These are phyloP conservation scores for Sebastes schlegelii DNA, from an alignment of 2,113 vertebrate genomes.

Conservation along the genomic window DNA sequence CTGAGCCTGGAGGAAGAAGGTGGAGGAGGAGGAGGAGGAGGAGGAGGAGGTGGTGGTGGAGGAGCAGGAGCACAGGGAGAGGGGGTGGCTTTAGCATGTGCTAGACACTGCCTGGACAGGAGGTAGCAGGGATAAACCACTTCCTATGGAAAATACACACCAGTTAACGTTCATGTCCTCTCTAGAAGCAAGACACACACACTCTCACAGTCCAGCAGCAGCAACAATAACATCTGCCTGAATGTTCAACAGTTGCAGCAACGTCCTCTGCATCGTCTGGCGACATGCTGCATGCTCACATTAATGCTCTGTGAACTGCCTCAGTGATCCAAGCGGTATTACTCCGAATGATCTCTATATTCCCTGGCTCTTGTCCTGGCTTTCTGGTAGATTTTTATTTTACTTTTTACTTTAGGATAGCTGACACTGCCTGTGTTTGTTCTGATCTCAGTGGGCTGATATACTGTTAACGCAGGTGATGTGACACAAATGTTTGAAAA, in stretches of 20 bases:
- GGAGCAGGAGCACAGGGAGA: slow-evolving; percentile 73
- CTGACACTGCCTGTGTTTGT: slow-evolving; percentile 82
- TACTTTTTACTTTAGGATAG: slow-evolving; percentile 72
- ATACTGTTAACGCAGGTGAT: slow-evolving; percentile 80
- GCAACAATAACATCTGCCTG: slow-evolving; percentile 70
- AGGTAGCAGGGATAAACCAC: slow-evolving; percentile 82
- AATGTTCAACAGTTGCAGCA: slow-evolving; percentile 78
- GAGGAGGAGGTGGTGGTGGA: slow-evolving; percentile 53
- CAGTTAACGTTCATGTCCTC: slow-evolving; percentile 62
- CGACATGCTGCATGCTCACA: slow-evolving; percentile 72
- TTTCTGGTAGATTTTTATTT: slow-evolving; percentile 66
- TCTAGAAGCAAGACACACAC: slow-evolving; percentile 65
- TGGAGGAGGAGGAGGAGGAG: slow-evolving; percentile 42
- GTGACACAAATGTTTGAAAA: slow-evolving; percentile 71
- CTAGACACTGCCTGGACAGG: slow-evolving; percentile 82
- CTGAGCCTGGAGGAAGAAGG: slow-evolving; percentile 77
- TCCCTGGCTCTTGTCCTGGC: slow-evolving; percentile 78
- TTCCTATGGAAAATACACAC: slow-evolving; percentile 72
- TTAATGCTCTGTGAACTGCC: slow-evolving; percentile 72
- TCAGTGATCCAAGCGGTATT: slow-evolving; percentile 64
- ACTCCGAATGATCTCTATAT: slow-evolving; percentile 60
- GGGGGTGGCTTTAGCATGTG: slow-evolving; percentile 77
- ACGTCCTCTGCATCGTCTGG: slow-evolving; percentile 59
- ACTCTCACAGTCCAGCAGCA: slow-evolving; percentile 66
- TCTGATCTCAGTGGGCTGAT: slow-evolving; percentile 80